These are phyloP conservation scores for Colletes latitarsis DNA, from an alignment of 1,140 invertebrate species.

Conservation along the genomic window DNA sequence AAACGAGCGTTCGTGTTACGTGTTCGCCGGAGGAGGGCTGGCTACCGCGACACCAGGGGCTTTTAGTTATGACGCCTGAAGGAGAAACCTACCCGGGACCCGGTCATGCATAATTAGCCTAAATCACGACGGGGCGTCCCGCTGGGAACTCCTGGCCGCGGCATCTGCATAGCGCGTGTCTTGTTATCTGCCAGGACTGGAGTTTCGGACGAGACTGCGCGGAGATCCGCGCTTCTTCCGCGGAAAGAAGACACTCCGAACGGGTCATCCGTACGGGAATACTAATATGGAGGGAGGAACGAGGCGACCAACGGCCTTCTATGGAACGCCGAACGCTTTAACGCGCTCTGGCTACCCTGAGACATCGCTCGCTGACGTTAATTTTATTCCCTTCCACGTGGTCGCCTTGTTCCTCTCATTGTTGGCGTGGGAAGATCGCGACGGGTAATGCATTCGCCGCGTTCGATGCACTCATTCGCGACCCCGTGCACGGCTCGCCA, in stretches of 20 bases:
- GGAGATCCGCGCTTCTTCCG: background rate
- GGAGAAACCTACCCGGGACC: conserved; percentile 36
- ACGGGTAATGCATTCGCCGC: background rate
- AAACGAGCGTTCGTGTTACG: conserved; percentile 15
- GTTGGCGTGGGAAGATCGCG: conserved; percentile 25
- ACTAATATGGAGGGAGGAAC: conserved; percentile 48
- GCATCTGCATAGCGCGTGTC: conserved; percentile 73
- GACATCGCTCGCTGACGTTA: background rate
- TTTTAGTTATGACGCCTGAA: conserved; percentile 50
- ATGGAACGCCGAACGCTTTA: conserved; percentile 8
- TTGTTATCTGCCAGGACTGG: conserved; percentile 42
- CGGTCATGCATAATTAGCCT: conserved; percentile 71
- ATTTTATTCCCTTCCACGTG: background rate
- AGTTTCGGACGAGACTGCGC: background rate
- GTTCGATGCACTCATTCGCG: conserved; percentile 23
- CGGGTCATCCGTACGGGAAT: conserved; percentile 29
- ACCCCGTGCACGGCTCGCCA: background rate
- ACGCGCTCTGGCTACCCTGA: background rate
- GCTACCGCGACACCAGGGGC: conserved; percentile 8
- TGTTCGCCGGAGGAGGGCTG: background rate
- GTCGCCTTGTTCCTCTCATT: background rate
- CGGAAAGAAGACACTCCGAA: conserved; percentile 1
- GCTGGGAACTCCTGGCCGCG: conserved; percentile 54
- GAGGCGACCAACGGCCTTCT: conserved; percentile 1
- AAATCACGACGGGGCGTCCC: conserved; percentile 66